phyloP scores from a whole-genome alignment of 2,888 invertebrate species.

The Odontothrips loti region DNA sequence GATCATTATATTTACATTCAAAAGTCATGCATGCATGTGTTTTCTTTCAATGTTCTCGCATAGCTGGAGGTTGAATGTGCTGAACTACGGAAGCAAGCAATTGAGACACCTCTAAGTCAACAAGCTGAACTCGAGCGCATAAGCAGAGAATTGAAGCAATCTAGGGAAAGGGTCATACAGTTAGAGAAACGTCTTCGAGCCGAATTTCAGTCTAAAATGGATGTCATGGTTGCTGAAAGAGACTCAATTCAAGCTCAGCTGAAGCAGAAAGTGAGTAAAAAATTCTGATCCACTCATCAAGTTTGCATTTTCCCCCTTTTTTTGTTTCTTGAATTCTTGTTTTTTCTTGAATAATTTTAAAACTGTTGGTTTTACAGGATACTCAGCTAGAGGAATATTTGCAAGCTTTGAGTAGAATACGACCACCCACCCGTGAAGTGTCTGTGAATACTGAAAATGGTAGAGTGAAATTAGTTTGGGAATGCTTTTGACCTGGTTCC shows the following conservation, averaged over 20 bases:
- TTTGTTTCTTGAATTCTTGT: background rate
- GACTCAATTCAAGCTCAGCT: background rate
- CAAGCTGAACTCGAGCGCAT: background rate
- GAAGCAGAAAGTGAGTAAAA: background rate
- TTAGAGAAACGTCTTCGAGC: background rate
- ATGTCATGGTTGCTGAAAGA: background rate
- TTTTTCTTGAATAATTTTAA: background rate
- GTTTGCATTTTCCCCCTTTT: background rate
- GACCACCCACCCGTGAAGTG: background rate
- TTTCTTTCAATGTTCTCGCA: background rate
- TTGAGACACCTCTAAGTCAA: background rate
- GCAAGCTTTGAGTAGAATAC: conserved; percentile 8
- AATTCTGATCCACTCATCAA: background rate
- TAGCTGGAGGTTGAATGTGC: background rate
- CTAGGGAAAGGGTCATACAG: background rate
- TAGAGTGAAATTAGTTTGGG: background rate
- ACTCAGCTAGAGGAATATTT: background rate
- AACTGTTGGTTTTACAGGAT: background rate
- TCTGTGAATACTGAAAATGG: background rate
- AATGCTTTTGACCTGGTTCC: background rate
- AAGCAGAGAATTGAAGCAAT: background rate
- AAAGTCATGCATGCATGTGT: no score
- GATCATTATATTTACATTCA: background rate
- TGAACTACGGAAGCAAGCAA: background rate
- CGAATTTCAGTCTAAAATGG: conserved; percentile 4